phyloP scores from a whole-genome alignment of 1,140 invertebrate species.

The Diprion similis region DNA sequence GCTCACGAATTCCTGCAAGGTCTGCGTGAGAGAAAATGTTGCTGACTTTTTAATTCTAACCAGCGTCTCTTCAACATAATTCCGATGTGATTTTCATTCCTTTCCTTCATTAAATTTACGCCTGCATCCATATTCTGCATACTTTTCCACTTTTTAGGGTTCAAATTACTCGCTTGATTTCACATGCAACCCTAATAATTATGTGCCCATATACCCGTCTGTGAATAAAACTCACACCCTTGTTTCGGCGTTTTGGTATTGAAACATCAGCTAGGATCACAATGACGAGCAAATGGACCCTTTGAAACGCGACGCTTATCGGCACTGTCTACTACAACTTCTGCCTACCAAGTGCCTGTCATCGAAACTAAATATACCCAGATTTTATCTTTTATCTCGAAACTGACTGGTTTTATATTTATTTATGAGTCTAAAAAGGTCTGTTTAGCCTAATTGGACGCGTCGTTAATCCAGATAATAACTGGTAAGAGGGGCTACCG shows the following conservation, averaged over 20 bases:
- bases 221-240: neutral
- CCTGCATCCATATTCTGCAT: neutral
- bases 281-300: neutral
- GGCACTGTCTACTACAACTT: neutral
- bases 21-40: neutral
- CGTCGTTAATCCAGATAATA: conserved; percentile 4
- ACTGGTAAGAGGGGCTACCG: neutral
- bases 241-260: neutral
- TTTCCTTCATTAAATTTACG: neutral
- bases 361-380: conserved; percentile 12
- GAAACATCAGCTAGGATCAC: neutral
- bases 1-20: neutral
- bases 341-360: conserved; percentile 5
- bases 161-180: neutral
- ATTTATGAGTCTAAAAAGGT: conserved; percentile 7
- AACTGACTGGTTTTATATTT: neutral
- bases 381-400: conserved; percentile 12
- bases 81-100: neutral
- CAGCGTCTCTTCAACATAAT: neutral
- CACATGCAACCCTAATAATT: neutral
- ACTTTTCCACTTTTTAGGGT: neutral
- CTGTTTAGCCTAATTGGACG: conserved; percentile 13
- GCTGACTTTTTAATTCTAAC: neutral
- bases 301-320: neutral
- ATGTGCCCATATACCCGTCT: neutral